Base-by-base conservation (phyloP, 2,888 invertebrate species). In the Tipula unca region DNA sequence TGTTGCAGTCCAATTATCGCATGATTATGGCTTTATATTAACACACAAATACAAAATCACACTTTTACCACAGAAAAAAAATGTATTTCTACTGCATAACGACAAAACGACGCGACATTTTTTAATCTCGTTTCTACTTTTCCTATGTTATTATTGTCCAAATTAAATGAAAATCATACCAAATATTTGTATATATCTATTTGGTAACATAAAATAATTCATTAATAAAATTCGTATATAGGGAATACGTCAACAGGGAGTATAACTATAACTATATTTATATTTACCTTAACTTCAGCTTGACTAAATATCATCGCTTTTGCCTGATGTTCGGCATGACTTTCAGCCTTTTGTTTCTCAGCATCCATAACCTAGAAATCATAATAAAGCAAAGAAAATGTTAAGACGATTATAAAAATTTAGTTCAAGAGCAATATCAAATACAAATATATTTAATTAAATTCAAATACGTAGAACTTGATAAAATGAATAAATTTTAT, bases 281-380 rank as follows among this genome's bases (percentile, higher is more conserved):
- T 39, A 39, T 39, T 86, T 90, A 95, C 94, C 92, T 95, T 95
- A 89, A 94, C 94, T 90, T 97, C 96, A 14, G 97, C 95, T 20
- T 94, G 93, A 87, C 96, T 95, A 89, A 95, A 98, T 0, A 95
- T 92, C n/a, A 93, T 93, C 0, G 97, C 96, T 88, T 94, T 94
- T 88, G 93, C 93, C 89, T 96, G 95, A 90, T 98, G 98, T 89
- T 97, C 97, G 8, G 96, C 93, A 86, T 97, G 97, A 89, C 96
- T 96, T 88, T 95, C 96, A 5, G 97, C 95, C 90, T 97, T 98
- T 88, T 97, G 94, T 89, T 94, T 95, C 90, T 98, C 98, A 0
- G 98, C 98, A 89, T 98, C 97, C 95, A 96, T 97, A 32, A 98
- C 97, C 95, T 95, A 85, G 5, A 85, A 85, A 20, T 39, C 6